A percentile compares a stretch with the other conserved stretches of the same genome.
These are phyloP conservation scores for Macrosteles quadrilineatus DNA, from an alignment of 1,140 invertebrate genomes.

Conservation along the genomic window DNA sequence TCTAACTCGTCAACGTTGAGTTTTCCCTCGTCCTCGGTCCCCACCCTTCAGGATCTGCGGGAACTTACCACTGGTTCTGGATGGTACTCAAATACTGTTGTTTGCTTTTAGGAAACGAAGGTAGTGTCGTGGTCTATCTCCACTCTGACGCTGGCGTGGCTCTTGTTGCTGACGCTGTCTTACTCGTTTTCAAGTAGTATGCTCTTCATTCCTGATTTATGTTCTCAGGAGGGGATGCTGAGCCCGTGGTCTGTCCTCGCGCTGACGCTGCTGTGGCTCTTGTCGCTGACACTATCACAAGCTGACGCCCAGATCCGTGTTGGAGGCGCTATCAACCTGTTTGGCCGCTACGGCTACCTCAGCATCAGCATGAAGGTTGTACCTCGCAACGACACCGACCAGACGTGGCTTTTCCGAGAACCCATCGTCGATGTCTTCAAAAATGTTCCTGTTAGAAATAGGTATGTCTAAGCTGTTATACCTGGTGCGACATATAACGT, in stretches of 20 bases:
- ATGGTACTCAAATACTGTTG: too few relatives aligned
- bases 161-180: constrained; percentile 24
- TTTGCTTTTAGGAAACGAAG: constrained; percentile 35
- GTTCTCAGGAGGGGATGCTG: constrained; percentile 34
- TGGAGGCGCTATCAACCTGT: constrained; percentile 71
- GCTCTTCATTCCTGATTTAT: too few relatives aligned
- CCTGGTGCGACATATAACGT: too few relatives aligned
- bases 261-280: constrained; percentile 5
- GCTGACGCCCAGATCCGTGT: constrained; percentile 58
- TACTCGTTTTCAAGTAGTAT: too few relatives aligned
- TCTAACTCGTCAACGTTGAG: too few relatives aligned
- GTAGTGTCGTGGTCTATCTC: constrained; percentile 36
- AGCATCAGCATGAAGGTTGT: constrained; percentile 83
- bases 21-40: too few relatives aligned
- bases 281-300: constrained; percentile 5
- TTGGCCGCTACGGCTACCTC: constrained; percentile 74
- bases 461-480: constrained; percentile 33
- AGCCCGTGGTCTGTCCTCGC: constrained; percentile 32
- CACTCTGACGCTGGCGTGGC: not conserved
- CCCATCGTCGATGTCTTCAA: constrained; percentile 77
- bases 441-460: constrained; percentile 48
- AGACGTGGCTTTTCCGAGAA: constrained; percentile 80
- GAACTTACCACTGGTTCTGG: too few relatives aligned
- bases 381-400: constrained; percentile 73
- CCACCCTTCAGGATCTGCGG: too few relatives aligned